Conservation (phyloP, 2,113 vertebrate species). For the Vulpes ferrilata region DNA sequence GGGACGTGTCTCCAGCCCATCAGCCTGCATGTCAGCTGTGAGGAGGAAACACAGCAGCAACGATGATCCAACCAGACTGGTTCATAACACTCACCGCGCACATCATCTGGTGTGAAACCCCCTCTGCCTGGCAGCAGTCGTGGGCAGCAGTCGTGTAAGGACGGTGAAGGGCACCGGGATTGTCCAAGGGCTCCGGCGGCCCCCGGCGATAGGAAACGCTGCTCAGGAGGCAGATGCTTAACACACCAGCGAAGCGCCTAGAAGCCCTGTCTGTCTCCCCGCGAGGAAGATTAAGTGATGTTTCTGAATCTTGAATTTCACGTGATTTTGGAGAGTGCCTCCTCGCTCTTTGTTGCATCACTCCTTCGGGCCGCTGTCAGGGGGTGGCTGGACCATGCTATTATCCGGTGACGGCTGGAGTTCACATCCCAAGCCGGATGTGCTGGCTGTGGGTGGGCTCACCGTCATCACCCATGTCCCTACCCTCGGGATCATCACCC, state of each 20-base stretch:
- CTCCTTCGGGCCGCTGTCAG: fast-evolving
- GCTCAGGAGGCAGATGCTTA: not conserved
- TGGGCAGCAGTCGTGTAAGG: not conserved
- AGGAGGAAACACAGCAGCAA: not conserved
- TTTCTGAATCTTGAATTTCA: not conserved
- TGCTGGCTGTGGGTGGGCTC: too few relatives aligned
- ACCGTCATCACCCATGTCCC: fast-evolving
- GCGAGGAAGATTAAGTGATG: not conserved
- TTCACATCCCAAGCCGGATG: not conserved
- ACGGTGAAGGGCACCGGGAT: fast-evolving
- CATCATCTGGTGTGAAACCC: not conserved
- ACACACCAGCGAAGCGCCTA: fast-evolving
- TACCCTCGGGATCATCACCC: not conserved
- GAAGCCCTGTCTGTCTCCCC: not conserved
- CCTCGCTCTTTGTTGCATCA: fast-evolving
- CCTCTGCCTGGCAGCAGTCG: not conserved
- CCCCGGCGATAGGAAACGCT: not conserved
- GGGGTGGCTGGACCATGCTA: not conserved
- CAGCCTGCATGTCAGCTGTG: not conserved
- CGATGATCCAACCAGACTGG: conserved; percentile 42
- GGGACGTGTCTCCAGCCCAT: not conserved
- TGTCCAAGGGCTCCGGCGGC: not conserved
- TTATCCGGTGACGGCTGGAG: fast-evolving
- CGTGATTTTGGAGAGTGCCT: not conserved
- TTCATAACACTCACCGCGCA: not conserved